Percentiles rank a stretch among this genome's conserved stretches.
Evolutionary conservation across 1,140 invertebrate genomes (phyloP).

Genomic region (Hydropsyche tenuis): DNA sequence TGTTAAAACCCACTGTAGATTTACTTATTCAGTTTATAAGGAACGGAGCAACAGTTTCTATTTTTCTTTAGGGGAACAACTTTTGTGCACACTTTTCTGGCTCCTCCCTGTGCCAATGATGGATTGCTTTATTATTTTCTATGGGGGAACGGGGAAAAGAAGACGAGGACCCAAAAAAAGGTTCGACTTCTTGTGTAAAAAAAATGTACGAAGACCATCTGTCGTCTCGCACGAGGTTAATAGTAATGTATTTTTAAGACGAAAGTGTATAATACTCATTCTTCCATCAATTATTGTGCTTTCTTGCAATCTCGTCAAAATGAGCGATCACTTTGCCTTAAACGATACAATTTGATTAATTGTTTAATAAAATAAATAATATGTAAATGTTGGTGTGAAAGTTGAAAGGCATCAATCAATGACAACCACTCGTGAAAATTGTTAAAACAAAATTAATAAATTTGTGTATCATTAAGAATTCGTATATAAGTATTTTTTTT

Average conservation of each 20-base stretch:
- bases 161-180: not conserved
- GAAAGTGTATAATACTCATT: constrained; percentile 1
- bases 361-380: too few relatives aligned
- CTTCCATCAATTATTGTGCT: constrained; percentile 26
- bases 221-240: constrained; percentile 24
- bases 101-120: constrained; percentile 14
- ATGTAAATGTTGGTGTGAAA: too few relatives aligned
- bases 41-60: not conserved
- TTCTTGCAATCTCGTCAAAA: constrained; percentile 9
- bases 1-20: too few relatives aligned
- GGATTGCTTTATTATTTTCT: constrained; percentile 34
- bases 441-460: too few relatives aligned
- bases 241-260: constrained; percentile 30
- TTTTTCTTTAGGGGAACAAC: not conserved
- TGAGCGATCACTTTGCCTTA: not conserved
- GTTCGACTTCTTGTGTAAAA: constrained; percentile 3
- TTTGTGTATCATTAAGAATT: too few relatives aligned
- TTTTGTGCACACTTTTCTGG: not conserved
- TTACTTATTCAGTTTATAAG: not conserved
- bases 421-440: too few relatives aligned
- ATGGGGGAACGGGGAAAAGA: constrained; percentile 12
- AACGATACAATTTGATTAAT: too few relatives aligned
- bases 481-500: too few relatives aligned
- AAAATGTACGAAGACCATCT: constrained; percentile 4
- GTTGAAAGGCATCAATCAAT: too few relatives aligned